A percentile compares a stretch with the other conserved stretches of the same genome.
Evolutionary conservation across 2,113 vertebrate species (phyloP).

Genomic region (Xyliphius kryptos): DNA sequence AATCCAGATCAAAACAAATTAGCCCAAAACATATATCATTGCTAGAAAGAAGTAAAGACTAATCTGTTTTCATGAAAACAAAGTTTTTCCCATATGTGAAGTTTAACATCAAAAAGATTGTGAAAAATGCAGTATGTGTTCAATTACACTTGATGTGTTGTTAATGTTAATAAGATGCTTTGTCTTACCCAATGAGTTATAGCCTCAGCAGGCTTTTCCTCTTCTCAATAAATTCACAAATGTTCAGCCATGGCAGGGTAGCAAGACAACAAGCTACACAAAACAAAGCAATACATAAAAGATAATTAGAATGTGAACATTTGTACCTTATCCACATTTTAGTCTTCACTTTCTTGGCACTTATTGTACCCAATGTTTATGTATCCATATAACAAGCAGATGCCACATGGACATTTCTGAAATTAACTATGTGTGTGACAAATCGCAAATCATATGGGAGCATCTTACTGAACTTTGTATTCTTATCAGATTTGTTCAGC

Average conservation of each 20-base stretch:
- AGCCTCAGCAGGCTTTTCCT: conserved; percentile 50
- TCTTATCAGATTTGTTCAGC: too few species aligned
- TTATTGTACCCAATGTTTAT: conserved; percentile 36
- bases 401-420: conserved; percentile 17
- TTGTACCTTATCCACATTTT: conserved; percentile 56
- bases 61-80: too few species aligned
- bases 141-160: conserved; percentile 11
- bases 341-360: conserved; percentile 40
- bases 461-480: too few species aligned
- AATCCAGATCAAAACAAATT: too few species aligned
- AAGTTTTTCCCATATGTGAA: too few species aligned
- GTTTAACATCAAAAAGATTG: conserved; percentile 14
- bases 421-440: too few species aligned
- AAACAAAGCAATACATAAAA: conserved; percentile 57
- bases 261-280: conserved; percentile 34
- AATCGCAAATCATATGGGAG: too few species aligned
- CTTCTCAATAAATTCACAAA: conserved; percentile 67
- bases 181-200: conserved; percentile 65
- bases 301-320: conserved; percentile 60
- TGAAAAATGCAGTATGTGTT: conserved; percentile 14
- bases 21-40: too few species aligned
- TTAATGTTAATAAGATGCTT: conserved; percentile 66
- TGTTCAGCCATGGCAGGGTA: conserved; percentile 62
- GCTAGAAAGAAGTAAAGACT: too few species aligned
- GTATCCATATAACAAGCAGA: conserved; percentile 15